A percentile compares a stretch with the other conserved stretches of the same genome.
phyloP scores from a whole-genome alignment of 2,888 invertebrate genomes.

The Gasteruption jaculator region DNA sequence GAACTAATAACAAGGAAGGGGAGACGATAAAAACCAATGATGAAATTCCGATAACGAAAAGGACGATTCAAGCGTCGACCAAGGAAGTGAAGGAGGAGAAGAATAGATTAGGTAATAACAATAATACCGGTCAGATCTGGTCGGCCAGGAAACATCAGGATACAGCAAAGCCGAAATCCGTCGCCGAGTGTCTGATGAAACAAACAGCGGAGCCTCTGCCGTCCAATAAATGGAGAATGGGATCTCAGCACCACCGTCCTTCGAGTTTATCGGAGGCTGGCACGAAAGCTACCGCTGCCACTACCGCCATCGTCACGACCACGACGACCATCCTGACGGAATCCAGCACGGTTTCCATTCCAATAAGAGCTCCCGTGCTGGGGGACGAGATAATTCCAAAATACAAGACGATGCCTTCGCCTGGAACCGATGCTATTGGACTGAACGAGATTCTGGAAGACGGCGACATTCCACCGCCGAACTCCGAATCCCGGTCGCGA shows the following conservation, averaged over 20 bases:
- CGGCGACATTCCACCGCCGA: slow-evolving; percentile 47
- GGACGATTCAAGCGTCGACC: slow-evolving; percentile 17
- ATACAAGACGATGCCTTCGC: slow-evolving; percentile 60
- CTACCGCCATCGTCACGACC: slow-evolving; percentile 14
- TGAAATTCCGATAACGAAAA: slow-evolving; percentile 16
- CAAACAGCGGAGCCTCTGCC: slow-evolving; percentile 34
- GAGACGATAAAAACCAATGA: slow-evolving; percentile 14
- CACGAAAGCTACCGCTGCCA: slow-evolving; percentile 14
- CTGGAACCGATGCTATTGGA: slow-evolving; percentile 53
- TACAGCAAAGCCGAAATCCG: slow-evolving; percentile 40
- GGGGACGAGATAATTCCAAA: slow-evolving; percentile 47
- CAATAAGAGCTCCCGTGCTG: slow-evolving; percentile 48
- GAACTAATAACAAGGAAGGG: too few relatives aligned
- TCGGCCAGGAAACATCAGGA: slow-evolving; percentile 28
- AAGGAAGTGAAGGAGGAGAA: slow-evolving; percentile 25
- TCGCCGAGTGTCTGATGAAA: slow-evolving; percentile 39
- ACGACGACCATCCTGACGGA: slow-evolving; percentile 54
- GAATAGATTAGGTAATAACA: slow-evolving; percentile 10
- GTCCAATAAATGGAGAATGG: slow-evolving; percentile 45
- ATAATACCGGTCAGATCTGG: slow-evolving; percentile 20
- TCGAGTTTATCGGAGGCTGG: slow-evolving; percentile 18
- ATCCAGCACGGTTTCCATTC: slow-evolving; percentile 56
- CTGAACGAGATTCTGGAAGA: slow-evolving; percentile 70
- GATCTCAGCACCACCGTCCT: slow-evolving; percentile 38
- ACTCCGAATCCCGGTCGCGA: slow-evolving; percentile 33